Evolutionary conservation across 2,113 vertebrate genomes (phyloP), one percentile per base, ranked within the genome.

Genomic region (Sapayoa aenigma): DNA sequence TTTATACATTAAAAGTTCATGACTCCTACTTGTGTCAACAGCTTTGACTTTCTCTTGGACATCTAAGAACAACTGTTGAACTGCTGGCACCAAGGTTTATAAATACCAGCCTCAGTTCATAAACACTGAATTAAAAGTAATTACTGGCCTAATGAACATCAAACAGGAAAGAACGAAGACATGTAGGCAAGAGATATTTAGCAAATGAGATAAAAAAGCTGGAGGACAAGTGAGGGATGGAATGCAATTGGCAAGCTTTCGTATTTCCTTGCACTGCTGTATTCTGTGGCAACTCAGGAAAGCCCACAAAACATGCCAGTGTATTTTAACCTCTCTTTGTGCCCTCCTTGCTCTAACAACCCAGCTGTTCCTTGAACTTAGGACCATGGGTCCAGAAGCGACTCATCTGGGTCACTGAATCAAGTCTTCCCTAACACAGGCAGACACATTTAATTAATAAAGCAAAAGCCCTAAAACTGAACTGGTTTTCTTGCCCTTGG

Each of bases 1-100:
- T 81, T 80, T 67, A 83, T 41, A 84, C 85, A 52, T 84, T 59
- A 41, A 31, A 75, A 76, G 89, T 87, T 94, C 71, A 33, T 21
- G 44, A 94, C 82, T 94, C 82, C 67, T 77, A 44, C 90, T 95
- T 47, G 59, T 14, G 85, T 83, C 93, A 93, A 93, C 72, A 84
- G 92, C 55, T 86, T 59, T 95, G 67, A 90, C 67, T 95, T 95
- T 88, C 47, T 78, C 84, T 78, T 53, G 75, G 82, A 94, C 79
- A 65, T 78, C 55, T 77, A 84, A 86, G 65, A 95, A 84, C 85
- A 95, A 91, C 79, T 85, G 87, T 59, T 0, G 2, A 92, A 78
- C 52, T 89, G 69, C 82, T 95, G 91, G 87, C 79, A 95, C 50
- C 50, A 55, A 63, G 42, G 39, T 71, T 95, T 95, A 90, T 80